phyloP scores from a whole-genome alignment of 2,888 invertebrate genomes.

The Allolobophora icterica region DNA sequence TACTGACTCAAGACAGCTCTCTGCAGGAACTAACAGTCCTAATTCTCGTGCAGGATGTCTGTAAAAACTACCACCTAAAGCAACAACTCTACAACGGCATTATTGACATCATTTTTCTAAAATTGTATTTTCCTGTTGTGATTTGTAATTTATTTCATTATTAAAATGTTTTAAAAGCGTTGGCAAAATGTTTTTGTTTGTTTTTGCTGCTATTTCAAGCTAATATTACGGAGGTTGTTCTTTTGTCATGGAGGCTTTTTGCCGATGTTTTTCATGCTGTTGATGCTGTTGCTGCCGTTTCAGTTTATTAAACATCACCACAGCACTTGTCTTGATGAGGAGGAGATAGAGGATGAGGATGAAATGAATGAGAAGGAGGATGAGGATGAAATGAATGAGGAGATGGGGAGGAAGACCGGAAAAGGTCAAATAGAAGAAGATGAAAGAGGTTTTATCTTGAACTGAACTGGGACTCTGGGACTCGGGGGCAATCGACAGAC shows the following conservation, averaged over 20 bases:
- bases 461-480: neutral
- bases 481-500: neutral
- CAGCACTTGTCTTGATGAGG: neutral
- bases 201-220: too few relatives aligned
- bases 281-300: too few relatives aligned
- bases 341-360: neutral
- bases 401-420: neutral
- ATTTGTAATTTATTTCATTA: neutral
- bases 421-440: neutral
- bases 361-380: too few relatives aligned
- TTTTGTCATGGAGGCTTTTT: neutral
- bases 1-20: too few relatives aligned
- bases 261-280: neutral
- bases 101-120: too few relatives aligned
- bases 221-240: neutral
- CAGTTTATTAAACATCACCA: neutral
- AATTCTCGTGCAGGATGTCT: too few relatives aligned
- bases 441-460: neutral
- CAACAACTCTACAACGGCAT: too few relatives aligned
- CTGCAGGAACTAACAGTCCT: neutral
- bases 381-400: neutral
- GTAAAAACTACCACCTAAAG: too few relatives aligned
- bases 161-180: neutral
- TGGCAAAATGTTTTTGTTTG: neutral
- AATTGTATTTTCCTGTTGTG: neutral